phyloP scores from a whole-genome alignment of 2,888 invertebrate species.

The Rhabditoides inermis region DNA sequence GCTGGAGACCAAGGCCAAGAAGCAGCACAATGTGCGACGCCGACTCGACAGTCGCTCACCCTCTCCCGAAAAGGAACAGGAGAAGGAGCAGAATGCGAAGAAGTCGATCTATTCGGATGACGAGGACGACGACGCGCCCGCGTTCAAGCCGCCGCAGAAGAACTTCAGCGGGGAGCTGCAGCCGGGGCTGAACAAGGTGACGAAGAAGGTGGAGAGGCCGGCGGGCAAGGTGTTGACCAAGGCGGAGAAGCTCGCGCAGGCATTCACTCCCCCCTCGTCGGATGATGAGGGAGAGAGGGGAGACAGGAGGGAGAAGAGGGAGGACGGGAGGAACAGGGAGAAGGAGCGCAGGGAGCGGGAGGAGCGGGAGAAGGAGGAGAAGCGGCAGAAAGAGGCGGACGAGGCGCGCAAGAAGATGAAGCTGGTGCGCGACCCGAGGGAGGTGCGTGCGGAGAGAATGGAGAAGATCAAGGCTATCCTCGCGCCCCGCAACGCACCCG shows the following conservation, averaged over 20 bases:
- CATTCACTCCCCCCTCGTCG: constrained; percentile 21
- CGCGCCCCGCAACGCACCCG: too few relatives aligned
- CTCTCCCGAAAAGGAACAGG: constrained; percentile 1
- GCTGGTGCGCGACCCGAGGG: not conserved
- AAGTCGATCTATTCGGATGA: constrained; percentile 26
- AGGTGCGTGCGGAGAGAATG: constrained; percentile 2
- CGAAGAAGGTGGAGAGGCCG: constrained; percentile 10
- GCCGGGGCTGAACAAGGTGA: constrained; percentile 24
- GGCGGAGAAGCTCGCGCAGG: constrained; percentile 18
- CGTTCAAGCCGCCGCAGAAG: constrained; percentile 4
- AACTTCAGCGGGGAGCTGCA: constrained; percentile 32
- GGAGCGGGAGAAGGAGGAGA: constrained; percentile 11
- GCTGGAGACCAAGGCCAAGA: not conserved
- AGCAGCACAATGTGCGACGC: not conserved
- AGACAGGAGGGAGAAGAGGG: constrained; percentile 6
- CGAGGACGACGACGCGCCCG: constrained; percentile 11
- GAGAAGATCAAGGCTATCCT: constrained; percentile 4
- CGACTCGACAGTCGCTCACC: constrained; percentile 15
- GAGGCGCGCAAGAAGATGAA: constrained; percentile 10
- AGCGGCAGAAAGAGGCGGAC: constrained; percentile 6
- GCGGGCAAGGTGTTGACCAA: constrained; percentile 17
- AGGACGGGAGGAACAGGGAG: constrained; percentile 6
- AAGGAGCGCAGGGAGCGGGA: constrained; percentile 6
- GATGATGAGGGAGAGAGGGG: constrained; percentile 18
- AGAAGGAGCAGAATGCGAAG: constrained; percentile 9